A percentile compares a stretch with the other conserved stretches of the same genome.
Evolutionary conservation across 2,888 invertebrate species (phyloP).

Genomic region (Platerodrilus igneus): DNA sequence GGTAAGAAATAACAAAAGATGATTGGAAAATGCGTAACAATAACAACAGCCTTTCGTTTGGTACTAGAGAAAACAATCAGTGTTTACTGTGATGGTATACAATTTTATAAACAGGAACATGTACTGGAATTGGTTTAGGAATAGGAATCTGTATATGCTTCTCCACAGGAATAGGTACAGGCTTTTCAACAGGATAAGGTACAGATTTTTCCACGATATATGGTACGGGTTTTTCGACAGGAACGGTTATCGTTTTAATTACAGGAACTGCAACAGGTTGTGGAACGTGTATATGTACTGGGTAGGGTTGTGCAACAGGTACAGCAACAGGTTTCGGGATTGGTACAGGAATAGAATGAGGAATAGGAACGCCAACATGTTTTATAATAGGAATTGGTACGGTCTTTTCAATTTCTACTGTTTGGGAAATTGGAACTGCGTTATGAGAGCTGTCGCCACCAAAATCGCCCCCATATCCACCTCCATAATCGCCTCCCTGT

Average conservation of each 20-base stretch:
- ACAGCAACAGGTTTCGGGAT: slow-evolving; percentile 65
- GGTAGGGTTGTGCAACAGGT: slow-evolving; percentile 64
- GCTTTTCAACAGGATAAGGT: slow-evolving; percentile 62
- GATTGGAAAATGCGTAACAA: slow-evolving; percentile 21
- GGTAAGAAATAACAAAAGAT: slow-evolving; percentile 18
- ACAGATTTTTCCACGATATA: slow-evolving; percentile 64
- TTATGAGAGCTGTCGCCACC: slow-evolving; percentile 24
- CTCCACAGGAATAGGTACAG: slow-evolving; percentile 64
- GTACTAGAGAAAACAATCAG: slow-evolving; percentile 21
- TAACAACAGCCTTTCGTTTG: slow-evolving; percentile 20
- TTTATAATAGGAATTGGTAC: slow-evolving; percentile 54
- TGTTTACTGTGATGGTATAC: slow-evolving; percentile 66
- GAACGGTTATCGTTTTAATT: slow-evolving; percentile 63
- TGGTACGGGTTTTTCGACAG: slow-evolving; percentile 68
- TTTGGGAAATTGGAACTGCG: slow-evolving; percentile 57
- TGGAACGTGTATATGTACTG: slow-evolving; percentile 64
- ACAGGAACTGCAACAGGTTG: slow-evolving; percentile 66
- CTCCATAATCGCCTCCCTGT: slow-evolving; percentile 25
- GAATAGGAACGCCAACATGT: slow-evolving; percentile 49
- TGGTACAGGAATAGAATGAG: slow-evolving; percentile 55
- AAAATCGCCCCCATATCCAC: slow-evolving; percentile 14
- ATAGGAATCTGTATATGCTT: slow-evolving; percentile 66
- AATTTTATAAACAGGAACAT: slow-evolving; percentile 67
- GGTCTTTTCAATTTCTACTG: slow-evolving; percentile 65
- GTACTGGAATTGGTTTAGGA: slow-evolving; percentile 64